Conservation (phyloP, 2,113 vertebrate species). For the Zonotrichia leucophrys region DNA sequence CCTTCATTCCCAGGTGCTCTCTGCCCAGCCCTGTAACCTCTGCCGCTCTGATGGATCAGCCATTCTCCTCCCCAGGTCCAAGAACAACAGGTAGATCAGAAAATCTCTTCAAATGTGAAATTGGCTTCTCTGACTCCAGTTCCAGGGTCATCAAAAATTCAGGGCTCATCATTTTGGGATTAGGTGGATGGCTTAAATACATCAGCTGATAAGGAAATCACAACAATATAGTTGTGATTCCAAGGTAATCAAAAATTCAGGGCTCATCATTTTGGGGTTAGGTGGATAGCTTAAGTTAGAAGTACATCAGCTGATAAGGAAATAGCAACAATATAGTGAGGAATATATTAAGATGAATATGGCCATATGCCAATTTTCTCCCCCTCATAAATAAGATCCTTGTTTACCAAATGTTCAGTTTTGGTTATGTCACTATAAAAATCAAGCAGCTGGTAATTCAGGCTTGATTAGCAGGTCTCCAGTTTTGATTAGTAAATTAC, state of each 20-base stretch:
- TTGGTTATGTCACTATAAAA: constrained; percentile 82
- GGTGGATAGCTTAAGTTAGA: neutral
- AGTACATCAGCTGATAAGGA: neutral
- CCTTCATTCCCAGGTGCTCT: neutral
- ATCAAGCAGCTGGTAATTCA: constrained; percentile 82
- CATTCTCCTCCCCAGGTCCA: neutral
- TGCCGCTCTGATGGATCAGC: fast-evolving
- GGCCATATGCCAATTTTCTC: neutral
- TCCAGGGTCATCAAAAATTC: neutral
- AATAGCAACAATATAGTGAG: neutral
- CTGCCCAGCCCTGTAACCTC: neutral
- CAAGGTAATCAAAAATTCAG: neutral
- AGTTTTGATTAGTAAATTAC: constrained; percentile 86
- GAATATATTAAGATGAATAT: constrained; percentile 37
- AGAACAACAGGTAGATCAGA: neutral
- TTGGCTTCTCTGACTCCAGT: neutral
- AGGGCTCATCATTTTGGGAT: neutral
- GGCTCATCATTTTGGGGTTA: neutral
- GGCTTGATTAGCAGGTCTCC: constrained; percentile 85
- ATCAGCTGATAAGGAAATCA: neutral
- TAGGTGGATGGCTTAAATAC: neutral
- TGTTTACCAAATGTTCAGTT: constrained; percentile 79
- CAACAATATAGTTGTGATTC: neutral
- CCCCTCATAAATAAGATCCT: constrained; percentile 53
- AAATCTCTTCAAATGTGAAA: neutral